A percentile compares a stretch with the other conserved stretches of the same genome.
Conservation (phyloP, 2,888 invertebrate species). For the Dendrolimus houi region DNA sequence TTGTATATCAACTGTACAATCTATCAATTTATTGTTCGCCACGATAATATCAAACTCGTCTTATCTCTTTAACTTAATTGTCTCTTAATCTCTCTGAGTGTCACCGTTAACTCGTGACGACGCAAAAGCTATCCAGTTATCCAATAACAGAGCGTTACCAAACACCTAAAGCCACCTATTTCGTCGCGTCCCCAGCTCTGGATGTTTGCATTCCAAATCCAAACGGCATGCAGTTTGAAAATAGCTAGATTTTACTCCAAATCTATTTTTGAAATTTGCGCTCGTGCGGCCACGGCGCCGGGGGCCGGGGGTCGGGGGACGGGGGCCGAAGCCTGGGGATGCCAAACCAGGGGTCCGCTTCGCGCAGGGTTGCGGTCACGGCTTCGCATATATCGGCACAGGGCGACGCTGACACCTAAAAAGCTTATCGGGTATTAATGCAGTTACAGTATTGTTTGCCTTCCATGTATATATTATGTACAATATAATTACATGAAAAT, state of each 20-base stretch:
- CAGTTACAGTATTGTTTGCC: no score
- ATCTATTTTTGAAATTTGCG: background rate
- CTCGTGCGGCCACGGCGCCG: background rate
- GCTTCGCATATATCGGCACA: no score
- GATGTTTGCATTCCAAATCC: slow-evolving; percentile 26
- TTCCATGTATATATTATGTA: no score
- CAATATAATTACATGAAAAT: no score
- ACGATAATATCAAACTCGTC: no score
- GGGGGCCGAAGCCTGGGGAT: background rate
- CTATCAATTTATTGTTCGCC: no score
- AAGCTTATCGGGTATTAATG: no score
- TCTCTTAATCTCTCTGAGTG: no score
- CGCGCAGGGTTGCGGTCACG: background rate
- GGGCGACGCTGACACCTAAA: no score
- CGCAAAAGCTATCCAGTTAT: background rate
- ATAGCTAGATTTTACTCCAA: slow-evolving; percentile 8
- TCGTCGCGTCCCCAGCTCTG: background rate
- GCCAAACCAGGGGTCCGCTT: background rate
- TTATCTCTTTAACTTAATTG: no score
- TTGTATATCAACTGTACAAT: no score
- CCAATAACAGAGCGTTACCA: background rate
- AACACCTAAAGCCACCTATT: background rate
- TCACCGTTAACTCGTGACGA: no score
- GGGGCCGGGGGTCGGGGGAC: background rate
- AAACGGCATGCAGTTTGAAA: slow-evolving; percentile 32